Evolutionary conservation across 2,797 vertebrate species (phyloP), one percentile per base, ranked within the genome.

Genomic region (Apogon talboti): DNA sequence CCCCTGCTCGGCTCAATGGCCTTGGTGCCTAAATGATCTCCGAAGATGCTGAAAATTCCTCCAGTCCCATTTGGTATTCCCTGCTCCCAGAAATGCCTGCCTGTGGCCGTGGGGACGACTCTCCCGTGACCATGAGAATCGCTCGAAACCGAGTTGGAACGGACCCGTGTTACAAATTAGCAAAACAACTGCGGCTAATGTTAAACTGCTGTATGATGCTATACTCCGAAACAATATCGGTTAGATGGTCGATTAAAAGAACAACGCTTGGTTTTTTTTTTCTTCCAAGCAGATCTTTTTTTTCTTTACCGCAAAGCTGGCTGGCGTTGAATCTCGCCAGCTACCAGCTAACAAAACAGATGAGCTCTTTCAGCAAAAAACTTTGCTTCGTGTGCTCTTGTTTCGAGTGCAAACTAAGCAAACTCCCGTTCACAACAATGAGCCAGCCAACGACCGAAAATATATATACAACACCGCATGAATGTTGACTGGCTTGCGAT

Each of bases 271-370:
- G 11, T 15, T 18, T n/a, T 11, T 6, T n/a, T 35, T 35, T 53
- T 37, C 37, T 13, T 28, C 51, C 13, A 3, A n/a, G 7, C 14
- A 71, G 66, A 69, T n/a, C 37, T 11, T 50, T 74, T 73, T 33
- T 11, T 50, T 74, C 71, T 49, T 78, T 60, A 61, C 66, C 16
- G 49, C 21, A 50, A 50, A 54, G 24, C 70, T 59, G 71, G 54
- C 62, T 69, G 65, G 41, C 21, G 74, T 55, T 76, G 72, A 56
- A 49, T 81, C 64, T 82, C 72, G 19, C 50, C 76, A 80, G 86
- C 87, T 84, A 83, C 69, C 79, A 83, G 84, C 86, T 86, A 90
- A 87, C 87, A 88, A 89, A 91, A 92, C 88, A 88, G 82, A 89
- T 38, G 86, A 88, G 87, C 89, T 83, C 84, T 86, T 88, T 87